These are phyloP conservation scores for Microtus ochrogaster DNA, from an alignment of 2,113 vertebrate species.

Conservation along the genomic window DNA sequence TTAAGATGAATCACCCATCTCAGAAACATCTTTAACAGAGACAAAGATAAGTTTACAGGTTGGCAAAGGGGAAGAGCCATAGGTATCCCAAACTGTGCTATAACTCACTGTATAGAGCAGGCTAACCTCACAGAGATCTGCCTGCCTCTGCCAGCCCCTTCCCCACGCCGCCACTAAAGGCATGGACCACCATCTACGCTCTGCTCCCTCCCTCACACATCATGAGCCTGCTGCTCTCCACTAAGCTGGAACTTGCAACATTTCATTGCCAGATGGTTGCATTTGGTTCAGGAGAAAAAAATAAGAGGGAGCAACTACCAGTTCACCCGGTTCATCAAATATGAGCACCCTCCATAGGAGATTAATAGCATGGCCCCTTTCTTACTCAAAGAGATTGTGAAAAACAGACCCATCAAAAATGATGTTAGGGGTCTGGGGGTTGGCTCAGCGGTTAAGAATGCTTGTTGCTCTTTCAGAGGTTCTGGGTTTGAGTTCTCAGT, in stretches of 20 bases:
- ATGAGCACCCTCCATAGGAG: neutral
- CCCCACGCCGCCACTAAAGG: neutral
- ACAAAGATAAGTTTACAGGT: neutral
- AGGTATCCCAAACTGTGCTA: neutral
- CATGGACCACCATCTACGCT: neutral
- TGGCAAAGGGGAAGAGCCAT: neutral
- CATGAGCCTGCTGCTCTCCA: neutral
- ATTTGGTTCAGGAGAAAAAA: conserved; percentile 38
- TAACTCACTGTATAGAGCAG: neutral
- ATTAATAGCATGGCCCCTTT: neutral
- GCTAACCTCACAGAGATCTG: neutral
- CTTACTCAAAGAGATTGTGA: neutral
- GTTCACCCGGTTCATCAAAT: neutral
- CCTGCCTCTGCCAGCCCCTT: neutral
- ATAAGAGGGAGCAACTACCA: neutral
- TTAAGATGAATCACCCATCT: too few species aligned
- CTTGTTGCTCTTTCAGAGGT: neutral
- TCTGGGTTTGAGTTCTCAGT: neutral
- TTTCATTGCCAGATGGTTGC: neutral
- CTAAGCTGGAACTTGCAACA: neutral
- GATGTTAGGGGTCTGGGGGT: too few species aligned
- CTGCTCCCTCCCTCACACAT: neutral
- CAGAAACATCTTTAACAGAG: conserved; percentile 28
- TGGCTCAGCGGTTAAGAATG: neutral
- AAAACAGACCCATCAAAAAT: neutral